Evolutionary conservation across 1,140 invertebrate species (phyloP).

Genomic region (Scaptomyza pallida): DNA sequence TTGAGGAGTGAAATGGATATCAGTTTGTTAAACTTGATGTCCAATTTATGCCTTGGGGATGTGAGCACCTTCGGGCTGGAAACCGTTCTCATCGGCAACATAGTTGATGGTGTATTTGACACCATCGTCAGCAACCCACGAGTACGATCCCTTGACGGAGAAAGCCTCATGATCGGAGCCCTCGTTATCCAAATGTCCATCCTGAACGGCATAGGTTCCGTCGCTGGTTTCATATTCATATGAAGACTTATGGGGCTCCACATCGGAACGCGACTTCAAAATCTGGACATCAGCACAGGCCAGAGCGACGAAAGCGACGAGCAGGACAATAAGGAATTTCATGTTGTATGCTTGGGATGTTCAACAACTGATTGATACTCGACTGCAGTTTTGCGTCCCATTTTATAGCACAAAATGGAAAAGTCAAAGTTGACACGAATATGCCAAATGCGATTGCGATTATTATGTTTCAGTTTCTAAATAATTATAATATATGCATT

Average conservation of each 20-base stretch:
- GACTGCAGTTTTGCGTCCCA: slow-evolving; percentile 32
- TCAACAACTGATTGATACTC: slow-evolving; percentile 47
- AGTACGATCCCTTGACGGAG: slow-evolving; percentile 85
- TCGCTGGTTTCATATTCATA: background rate
- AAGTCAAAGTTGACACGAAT: slow-evolving; percentile 51
- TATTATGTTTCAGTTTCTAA: slow-evolving; percentile 23
- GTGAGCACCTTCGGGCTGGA: slow-evolving; percentile 88
- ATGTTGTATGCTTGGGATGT: slow-evolving; percentile 54
- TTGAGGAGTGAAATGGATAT: too few species aligned
- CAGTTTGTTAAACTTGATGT: too few species aligned
- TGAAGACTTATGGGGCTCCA: slow-evolving; percentile 11
- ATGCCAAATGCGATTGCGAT: slow-evolving; percentile 1
- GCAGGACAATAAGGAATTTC: slow-evolving; percentile 71
- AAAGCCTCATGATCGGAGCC: slow-evolving; percentile 80
- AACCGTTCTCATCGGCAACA: slow-evolving; percentile 91
- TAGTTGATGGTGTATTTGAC: slow-evolving; percentile 87
- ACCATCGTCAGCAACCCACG: slow-evolving; percentile 87
- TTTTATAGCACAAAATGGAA: slow-evolving; percentile 42
- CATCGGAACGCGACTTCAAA: too few species aligned
- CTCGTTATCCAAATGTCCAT: slow-evolving; percentile 24
- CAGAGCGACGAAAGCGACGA: slow-evolving; percentile 60
- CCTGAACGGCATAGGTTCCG: background rate
- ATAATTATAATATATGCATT: slow-evolving; percentile 35
- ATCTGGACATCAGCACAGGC: slow-evolving; percentile 31
- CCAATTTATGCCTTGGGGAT: slow-evolving; percentile 83